Percentiles rank a stretch among this genome's conserved stretches.
Conservation (phyloP, 2,888 invertebrate species). For the Drosophila helvetica region DNA sequence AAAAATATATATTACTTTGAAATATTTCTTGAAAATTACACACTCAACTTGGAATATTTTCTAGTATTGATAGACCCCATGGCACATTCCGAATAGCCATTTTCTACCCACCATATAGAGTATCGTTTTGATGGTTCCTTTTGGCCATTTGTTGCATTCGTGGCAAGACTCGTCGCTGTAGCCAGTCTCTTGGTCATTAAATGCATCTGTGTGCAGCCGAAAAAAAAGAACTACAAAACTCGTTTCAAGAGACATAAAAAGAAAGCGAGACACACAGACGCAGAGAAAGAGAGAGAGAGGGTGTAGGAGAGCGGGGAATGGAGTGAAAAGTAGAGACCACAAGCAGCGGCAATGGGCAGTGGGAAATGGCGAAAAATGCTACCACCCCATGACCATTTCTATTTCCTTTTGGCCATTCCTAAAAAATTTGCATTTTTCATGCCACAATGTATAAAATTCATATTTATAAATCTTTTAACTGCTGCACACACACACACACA, state of each 20-base stretch:
- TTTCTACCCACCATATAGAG: neutral
- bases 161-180: constrained; percentile 37
- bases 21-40: neutral
- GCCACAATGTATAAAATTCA: constrained; percentile 80
- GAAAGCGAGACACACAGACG: neutral
- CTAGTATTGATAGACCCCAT: neutral
- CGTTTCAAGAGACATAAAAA: constrained; percentile 52
- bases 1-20: no score
- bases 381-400: constrained; percentile 66
- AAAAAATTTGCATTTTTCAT: constrained; percentile 76
- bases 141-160: constrained; percentile 69
- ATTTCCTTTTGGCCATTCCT: constrained; percentile 74
- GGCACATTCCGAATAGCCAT: no score
- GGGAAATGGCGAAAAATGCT: constrained; percentile 24
- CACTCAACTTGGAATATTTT: neutral
- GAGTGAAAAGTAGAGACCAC: neutral
- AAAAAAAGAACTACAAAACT: constrained; percentile 38
- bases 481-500: constrained; percentile 73
- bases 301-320: neutral
- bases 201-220: constrained; percentile 61
- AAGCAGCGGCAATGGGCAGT: constrained; percentile 5
- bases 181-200: constrained; percentile 65
- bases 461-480: constrained; percentile 79
- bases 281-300: neutral
- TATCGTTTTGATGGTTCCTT: constrained; percentile 42